Base-by-base conservation (phyloP, 2,888 invertebrate species). In the Hypolimnas misippus region DNA sequence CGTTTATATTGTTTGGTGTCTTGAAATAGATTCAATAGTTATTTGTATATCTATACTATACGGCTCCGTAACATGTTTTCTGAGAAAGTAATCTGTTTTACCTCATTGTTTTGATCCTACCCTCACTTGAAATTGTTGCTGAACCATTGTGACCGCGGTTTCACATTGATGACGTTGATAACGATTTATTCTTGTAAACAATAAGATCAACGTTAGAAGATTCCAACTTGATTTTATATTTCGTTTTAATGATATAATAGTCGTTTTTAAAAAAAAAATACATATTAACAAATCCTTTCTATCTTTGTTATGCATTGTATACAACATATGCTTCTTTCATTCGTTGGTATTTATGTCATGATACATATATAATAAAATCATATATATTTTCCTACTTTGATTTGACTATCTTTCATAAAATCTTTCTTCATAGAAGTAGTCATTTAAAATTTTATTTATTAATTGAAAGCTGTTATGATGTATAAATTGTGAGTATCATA, bases 101-200 rank as follows among this genome's bases (percentile, higher is more conserved):
- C 56, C 84, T 79, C 79, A 76, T 82, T 83, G 66, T 83, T 82
- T 83, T 74, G 68, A 59, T 70, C 73, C 86, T 89, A 89, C 89
- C 89, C 87, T 83, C 87, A 68, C 68, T 72, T 75, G 68, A 74
- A 74, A 73, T 73, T 67, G 74, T 74, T 65, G 65, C 71, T 64
- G 68, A 69, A 65, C 68, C 73, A 74, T 70, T 70, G 66, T 82
- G 79, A 81, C 79, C 83, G 78, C 75, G 77, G 81, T 80, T 86
- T 85, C 80, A 85, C 80, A 79, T 86, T 91, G 91, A 88, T 90
- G 91, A 90, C 91, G 91, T 90, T 84, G 89, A 78, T 81, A 78
- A 70, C 64, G 71, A 70, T 69, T 73, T 66, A 61, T 68, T 69
- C 71, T 70, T 70, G 72, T 76, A 77, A 81, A 79, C 77, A 77